phyloP scores from a whole-genome alignment of 2,113 vertebrate genomes.

The Paratilapia polleni region DNA sequence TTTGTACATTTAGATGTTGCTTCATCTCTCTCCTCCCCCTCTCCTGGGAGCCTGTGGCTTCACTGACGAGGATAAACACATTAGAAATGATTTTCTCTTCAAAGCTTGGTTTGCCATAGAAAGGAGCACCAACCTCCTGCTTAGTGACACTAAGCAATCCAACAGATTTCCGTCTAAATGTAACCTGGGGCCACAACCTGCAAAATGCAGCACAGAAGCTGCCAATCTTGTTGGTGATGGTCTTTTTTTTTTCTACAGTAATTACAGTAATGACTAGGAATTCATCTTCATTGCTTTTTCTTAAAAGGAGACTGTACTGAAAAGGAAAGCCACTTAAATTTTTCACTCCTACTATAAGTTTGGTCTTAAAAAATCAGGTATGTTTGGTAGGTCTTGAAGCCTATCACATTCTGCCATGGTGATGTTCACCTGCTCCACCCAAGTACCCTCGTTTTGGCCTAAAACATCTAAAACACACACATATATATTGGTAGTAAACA shows the following conservation, averaged over 20 bases:
- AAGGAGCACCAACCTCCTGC: slow-evolving; percentile 4
- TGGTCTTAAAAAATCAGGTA: not conserved
- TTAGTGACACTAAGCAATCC: not conserved
- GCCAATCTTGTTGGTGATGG: slow-evolving; percentile 4
- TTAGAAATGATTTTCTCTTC: slow-evolving; percentile 24
- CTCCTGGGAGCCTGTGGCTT: not conserved
- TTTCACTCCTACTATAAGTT: not conserved
- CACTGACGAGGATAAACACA: slow-evolving; percentile 21
- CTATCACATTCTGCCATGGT: not conserved
- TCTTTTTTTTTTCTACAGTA: slow-evolving; percentile 1
- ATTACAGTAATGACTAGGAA: slow-evolving; percentile 11
- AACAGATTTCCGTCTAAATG: slow-evolving; percentile 25
- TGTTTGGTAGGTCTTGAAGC: not conserved
- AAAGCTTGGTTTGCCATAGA: not conserved
- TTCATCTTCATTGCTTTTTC: not conserved
- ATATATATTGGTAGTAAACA: not conserved
- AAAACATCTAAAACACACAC: not conserved
- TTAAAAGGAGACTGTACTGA: not conserved
- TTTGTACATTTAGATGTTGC: not conserved
- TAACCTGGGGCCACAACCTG: slow-evolving; percentile 10
- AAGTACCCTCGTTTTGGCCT: not conserved
- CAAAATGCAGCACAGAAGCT: not conserved
- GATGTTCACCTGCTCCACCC: not conserved
- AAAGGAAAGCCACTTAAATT: not conserved
- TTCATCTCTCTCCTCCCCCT: not conserved